Base-by-base conservation (phyloP, 2,797 vertebrate species). In the Phataginus tetradactyla region DNA sequence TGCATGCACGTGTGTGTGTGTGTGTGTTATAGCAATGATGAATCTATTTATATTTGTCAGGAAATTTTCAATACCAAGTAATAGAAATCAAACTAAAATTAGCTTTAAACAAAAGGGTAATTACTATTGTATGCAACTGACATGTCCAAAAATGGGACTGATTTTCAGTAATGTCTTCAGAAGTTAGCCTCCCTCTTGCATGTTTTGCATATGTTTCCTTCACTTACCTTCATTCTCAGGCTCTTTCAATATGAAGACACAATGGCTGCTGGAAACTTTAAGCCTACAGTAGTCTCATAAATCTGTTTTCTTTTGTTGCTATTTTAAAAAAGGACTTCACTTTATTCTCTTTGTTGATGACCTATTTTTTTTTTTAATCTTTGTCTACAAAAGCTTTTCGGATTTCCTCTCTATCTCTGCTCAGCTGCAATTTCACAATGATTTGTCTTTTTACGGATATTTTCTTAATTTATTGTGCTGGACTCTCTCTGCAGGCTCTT, bases 331-430 rank as follows among this genome's bases (percentile, higher is more conserved):
- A 66, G 51, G 49, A 90, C 81, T 95, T 90, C 6, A 6, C 90
- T 93, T 94, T 94, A 80, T 64, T n/a, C 8, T 84, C 45, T 93
- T 86, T 95, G 72, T 32, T 53, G 74, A n/a, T 77, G 74, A 77
- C 49, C 49, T 53, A 77, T n/a, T 83, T 75, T 88, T 77, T 90
- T 92, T 90, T 59, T 63, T 8, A 13, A 93, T 88, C 91, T 93
- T 94, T 93, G 74, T 96, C 91, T 93, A 45, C 57, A 93, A 49
- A 94, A 94, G n/a, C 37, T 91, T 91, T 95, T 86, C 77, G 84
- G 39, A 66, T 93, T 96, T 97, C 95, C 59, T 71, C n/a, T 94
- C 51, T 74, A 78, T 90, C n/a, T 53, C 90, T 25, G 55, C 42
- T 83, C 29, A 59, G 94, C 45, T 64, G 39, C 63, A 91, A 27